These are phyloP conservation scores for Etheostoma nigrum DNA, from an alignment of 2,797 vertebrate species.

Conservation along the genomic window DNA sequence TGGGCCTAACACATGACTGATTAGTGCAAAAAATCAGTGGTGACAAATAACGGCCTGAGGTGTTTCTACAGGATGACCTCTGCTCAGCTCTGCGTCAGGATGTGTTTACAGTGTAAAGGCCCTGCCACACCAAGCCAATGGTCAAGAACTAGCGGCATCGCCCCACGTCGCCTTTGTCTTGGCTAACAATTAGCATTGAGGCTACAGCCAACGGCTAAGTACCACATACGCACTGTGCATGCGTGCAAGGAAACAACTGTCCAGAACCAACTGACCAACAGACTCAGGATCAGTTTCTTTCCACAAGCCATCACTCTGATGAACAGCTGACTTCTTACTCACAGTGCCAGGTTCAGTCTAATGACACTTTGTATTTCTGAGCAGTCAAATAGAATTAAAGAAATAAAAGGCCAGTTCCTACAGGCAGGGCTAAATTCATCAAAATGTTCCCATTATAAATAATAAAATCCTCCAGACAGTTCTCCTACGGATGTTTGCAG, in stretches of 20 bases:
- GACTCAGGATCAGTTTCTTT: too few species aligned
- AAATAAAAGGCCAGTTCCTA: not conserved
- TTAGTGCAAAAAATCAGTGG: not conserved
- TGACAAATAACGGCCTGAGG: conserved; percentile 3
- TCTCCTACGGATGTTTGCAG: not conserved
- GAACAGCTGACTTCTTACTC: too few species aligned
- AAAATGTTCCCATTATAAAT: not conserved
- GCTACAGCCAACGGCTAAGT: too few species aligned
- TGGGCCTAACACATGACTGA: not conserved
- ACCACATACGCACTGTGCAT: too few species aligned
- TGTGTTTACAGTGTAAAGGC: conserved; percentile 6
- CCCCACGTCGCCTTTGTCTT: too few species aligned
- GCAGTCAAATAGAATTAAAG: not conserved
- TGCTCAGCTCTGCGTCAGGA: conserved; percentile 11
- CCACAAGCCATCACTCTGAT: too few species aligned
- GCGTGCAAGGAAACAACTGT: too few species aligned
- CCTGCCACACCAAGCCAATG: too few species aligned
- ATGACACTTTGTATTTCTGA: not conserved
- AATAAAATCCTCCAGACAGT: not conserved
- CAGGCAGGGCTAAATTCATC: not conserved
- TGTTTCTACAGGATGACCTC: not conserved
- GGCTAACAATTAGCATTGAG: too few species aligned
- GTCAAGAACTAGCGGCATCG: too few species aligned
- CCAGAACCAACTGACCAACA: too few species aligned
- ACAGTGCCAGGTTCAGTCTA: not conserved